A percentile compares a stretch with the other conserved stretches of the same genome.
phyloP scores from a whole-genome alignment of 2,888 invertebrate genomes.

The Lissonota sp. region DNA sequence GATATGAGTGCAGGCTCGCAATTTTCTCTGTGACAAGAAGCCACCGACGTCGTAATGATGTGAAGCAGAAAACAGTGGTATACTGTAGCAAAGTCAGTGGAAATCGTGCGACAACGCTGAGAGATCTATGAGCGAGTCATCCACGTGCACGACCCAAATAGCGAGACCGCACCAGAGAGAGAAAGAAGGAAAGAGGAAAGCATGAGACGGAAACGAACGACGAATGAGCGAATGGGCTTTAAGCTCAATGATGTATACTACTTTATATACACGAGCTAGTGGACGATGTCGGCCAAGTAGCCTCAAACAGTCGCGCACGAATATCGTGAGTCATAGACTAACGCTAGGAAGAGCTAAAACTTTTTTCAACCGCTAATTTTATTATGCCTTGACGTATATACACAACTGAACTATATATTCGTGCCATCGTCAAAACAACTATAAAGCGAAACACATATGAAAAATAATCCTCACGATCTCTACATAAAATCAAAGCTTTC shows the following conservation, averaged over 20 bases:
- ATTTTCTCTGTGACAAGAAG: constrained; percentile 14
- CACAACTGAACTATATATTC: neutral
- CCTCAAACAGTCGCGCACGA: constrained; percentile 1
- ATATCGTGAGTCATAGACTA: neutral
- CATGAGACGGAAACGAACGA: constrained; percentile 27
- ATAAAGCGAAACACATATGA: neutral
- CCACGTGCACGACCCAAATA: constrained; percentile 60
- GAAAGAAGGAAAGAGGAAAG: too few species aligned
- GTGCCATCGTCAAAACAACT: neutral
- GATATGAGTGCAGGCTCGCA: constrained; percentile 35
- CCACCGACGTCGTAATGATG: constrained; percentile 25
- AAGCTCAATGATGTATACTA: constrained; percentile 12
- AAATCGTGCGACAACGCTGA: constrained; percentile 43
- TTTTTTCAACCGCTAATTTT: constrained; percentile 15
- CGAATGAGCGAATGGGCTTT: constrained; percentile 32
- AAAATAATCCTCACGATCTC: neutral
- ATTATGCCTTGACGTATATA: neutral
- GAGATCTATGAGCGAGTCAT: constrained; percentile 59
- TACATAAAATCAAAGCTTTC: neutral
- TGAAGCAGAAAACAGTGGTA: neutral
- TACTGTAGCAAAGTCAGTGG: constrained; percentile 17
- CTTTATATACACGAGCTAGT: constrained; percentile 1
- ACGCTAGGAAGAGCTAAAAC: neutral
- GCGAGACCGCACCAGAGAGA: constrained; percentile 8
- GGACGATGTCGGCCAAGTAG: constrained; percentile 1